Percentiles rank a stretch among this genome's conserved stretches.
These are phyloP conservation scores for Strix aluco DNA, from an alignment of 2,113 vertebrate genomes.

Conservation along the genomic window DNA sequence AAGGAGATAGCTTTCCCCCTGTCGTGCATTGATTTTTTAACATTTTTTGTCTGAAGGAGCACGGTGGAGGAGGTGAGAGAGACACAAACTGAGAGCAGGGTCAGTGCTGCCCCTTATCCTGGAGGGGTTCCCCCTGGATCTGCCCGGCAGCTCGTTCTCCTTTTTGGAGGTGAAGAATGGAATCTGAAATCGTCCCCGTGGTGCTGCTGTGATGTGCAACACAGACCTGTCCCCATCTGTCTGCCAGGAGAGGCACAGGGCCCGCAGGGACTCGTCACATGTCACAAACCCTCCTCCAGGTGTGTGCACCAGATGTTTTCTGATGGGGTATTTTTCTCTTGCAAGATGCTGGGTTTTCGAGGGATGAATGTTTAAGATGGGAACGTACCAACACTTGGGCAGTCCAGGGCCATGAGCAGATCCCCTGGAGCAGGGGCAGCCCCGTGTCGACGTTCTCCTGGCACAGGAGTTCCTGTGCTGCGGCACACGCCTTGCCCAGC, in stretches of 20 bases:
- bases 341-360: not conserved
- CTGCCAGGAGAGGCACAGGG: not conserved
- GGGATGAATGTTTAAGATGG: accelerated
- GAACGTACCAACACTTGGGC: no score
- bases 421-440: not conserved
- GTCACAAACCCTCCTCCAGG: not conserved
- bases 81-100: not conserved
- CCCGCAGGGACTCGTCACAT: accelerated
- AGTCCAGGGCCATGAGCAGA: accelerated
- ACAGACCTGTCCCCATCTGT: not conserved
- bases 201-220: not conserved
- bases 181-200: accelerated
- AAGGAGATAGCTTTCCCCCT: not conserved
- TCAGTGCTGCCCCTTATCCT: not conserved
- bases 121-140: accelerated
- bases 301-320: not conserved
- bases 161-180: not conserved
- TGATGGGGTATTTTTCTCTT: not conserved
- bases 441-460: accelerated
- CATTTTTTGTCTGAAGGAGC: not conserved
- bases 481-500: not conserved
- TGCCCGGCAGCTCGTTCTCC: accelerated
- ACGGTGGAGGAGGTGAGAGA: not conserved
- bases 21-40: not conserved
- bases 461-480: not conserved